Conservation (phyloP, 2,888 invertebrate genomes). For the Zele albiditarsus region DNA sequence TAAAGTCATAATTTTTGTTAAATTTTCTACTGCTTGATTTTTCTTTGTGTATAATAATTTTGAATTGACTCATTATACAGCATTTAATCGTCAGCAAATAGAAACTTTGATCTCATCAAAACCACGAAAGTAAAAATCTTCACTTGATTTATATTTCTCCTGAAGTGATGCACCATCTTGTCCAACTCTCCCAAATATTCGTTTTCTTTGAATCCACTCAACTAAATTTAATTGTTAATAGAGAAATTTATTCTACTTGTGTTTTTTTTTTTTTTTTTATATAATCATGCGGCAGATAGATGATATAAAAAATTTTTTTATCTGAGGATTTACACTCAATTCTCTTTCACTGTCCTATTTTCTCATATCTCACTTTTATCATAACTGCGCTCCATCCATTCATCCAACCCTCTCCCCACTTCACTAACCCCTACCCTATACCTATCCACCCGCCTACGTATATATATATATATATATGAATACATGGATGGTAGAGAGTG, state of each 20-base stretch:
- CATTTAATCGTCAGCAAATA: too few species aligned
- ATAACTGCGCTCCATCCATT: background rate
- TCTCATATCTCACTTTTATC: background rate
- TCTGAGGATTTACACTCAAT: background rate
- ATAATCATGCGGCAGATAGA: background rate
- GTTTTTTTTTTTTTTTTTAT: background rate
- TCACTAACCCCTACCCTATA: constrained; percentile 13
- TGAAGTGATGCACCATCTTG: too few species aligned
- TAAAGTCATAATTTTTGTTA: too few species aligned
- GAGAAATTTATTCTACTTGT: background rate
- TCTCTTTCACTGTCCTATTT: background rate
- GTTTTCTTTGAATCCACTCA: too few species aligned
- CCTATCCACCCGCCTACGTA: constrained; percentile 32
- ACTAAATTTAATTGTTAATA: too few species aligned
- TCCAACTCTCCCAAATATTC: too few species aligned
- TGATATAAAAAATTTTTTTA: background rate
- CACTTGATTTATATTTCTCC: too few species aligned
- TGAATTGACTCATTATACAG: too few species aligned
- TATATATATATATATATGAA: background rate
- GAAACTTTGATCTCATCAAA: too few species aligned
- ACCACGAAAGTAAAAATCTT: too few species aligned
- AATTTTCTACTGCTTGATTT: too few species aligned
- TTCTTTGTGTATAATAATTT: too few species aligned
- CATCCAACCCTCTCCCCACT: background rate
- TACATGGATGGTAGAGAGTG: background rate